A percentile compares a stretch with the other conserved stretches of the same genome.
phyloP scores from a whole-genome alignment of 2,113 vertebrate species.

The Cardinalis cardinalis region DNA sequence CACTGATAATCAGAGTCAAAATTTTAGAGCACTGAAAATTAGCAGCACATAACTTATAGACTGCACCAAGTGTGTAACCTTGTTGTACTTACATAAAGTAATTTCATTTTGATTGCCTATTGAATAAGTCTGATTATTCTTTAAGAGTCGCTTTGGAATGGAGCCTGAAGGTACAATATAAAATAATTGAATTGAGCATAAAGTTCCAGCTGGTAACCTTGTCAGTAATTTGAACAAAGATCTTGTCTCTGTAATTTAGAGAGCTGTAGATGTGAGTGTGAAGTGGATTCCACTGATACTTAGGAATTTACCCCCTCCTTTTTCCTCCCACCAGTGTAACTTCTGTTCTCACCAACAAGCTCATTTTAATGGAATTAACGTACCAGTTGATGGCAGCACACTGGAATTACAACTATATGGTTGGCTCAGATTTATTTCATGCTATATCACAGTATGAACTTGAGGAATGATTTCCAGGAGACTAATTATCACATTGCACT shows the following conservation, averaged over 20 bases:
- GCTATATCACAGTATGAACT: constrained; percentile 58
- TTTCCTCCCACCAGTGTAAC: not conserved
- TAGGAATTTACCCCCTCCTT: not conserved
- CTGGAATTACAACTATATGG: constrained; percentile 24
- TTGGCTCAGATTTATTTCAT: constrained; percentile 51
- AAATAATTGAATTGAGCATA: constrained; percentile 73
- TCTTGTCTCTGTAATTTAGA: constrained; percentile 60
- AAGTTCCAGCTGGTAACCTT: constrained; percentile 75
- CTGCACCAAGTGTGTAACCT: constrained; percentile 67
- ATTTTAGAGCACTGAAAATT: not conserved
- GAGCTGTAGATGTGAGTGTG: constrained; percentile 34
- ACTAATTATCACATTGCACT: constrained; percentile 38
- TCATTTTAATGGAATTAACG: constrained; percentile 37
- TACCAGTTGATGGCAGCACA: constrained; percentile 13
- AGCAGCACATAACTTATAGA: constrained; percentile 36
- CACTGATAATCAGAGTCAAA: not conserved
- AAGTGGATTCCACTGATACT: constrained; percentile 34
- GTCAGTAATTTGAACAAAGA: constrained; percentile 66
- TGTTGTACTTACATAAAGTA: constrained; percentile 69
- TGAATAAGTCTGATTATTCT: constrained; percentile 76
- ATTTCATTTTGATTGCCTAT: constrained; percentile 75
- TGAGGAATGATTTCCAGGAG: constrained; percentile 55
- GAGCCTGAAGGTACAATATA: constrained; percentile 77
- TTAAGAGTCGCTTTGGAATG: constrained; percentile 74
- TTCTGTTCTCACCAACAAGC: constrained; percentile 34